Base-by-base conservation (phyloP, 2,113 vertebrate genomes). In the Callionymus lyra region DNA sequence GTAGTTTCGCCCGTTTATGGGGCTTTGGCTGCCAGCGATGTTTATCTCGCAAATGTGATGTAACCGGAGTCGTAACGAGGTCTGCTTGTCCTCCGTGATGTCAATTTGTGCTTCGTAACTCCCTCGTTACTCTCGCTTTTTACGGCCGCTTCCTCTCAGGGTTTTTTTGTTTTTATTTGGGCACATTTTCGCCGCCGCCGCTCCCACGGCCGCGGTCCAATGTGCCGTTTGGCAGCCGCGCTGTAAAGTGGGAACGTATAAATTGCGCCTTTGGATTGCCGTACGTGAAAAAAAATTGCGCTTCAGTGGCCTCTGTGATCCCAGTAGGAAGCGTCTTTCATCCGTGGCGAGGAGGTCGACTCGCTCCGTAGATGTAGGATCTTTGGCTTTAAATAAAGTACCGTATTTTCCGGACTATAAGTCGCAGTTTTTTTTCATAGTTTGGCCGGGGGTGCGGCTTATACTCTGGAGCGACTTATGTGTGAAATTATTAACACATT, bases 241-340 rank as follows among this genome's bases (percentile, higher is more conserved):
- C 67, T 50, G 64, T n/a, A 67, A 77, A 73, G 68, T 72, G 62
- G 32, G 55, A 53, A 64, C 59, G 59, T 77, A 63, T 62, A 79
- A 83, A 83, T 68, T 69, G 84, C 64, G 62, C 72, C 64, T 77
- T 74, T 76, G 72, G 61, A 77, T 77, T 65, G 68, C 63, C 65
- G 65, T 72, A 81, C 59, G 74, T 80, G 60, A 80, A 79, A 82
- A 75, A 74, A 73, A 70, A 62, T 5, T 8, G 4, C 4, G 21
- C 21, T 72, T 74, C 69, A n/a, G n/a, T n/a, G n/a, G n/a, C 68
- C 71, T 76, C 64, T 53, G 65, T 60, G 70, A 80, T 81, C 82
- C 74, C 70, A 78, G 74, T 54, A 67, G 54, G 51, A 63, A 72
- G 65, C 62, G 51, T 72, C 71, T 77, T 77, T 74, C 60, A 76